These are phyloP conservation scores for Drosophila conformis DNA, from an alignment of 2,888 invertebrate genomes.

Conservation along the genomic window DNA sequence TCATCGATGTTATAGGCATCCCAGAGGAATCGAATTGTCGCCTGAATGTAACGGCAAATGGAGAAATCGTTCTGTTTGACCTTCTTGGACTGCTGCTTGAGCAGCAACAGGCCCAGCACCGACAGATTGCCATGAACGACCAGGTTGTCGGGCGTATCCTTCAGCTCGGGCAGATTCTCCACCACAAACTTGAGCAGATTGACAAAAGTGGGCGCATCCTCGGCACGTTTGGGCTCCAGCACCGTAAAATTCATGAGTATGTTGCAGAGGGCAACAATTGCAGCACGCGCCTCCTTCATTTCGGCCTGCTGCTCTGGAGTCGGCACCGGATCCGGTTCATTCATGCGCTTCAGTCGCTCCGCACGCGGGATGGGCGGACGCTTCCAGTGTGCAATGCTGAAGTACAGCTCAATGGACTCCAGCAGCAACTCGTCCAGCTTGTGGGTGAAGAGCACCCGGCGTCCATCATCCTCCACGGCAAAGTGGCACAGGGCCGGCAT, in stretches of 20 bases:
- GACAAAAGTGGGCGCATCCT: slow-evolving; percentile 91
- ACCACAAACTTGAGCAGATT: slow-evolving; percentile 94
- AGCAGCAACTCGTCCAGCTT: slow-evolving; percentile 93
- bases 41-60: slow-evolving; percentile 94
- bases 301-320: slow-evolving; percentile 91
- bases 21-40: slow-evolving; percentile 96
- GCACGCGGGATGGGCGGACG: slow-evolving; percentile 92
- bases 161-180: slow-evolving; percentile 93
- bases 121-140: slow-evolving; percentile 94
- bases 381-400: slow-evolving; percentile 94
- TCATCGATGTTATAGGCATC: slow-evolving; percentile 96
- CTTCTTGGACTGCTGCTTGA: slow-evolving; percentile 93
- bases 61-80: slow-evolving; percentile 95
- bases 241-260: slow-evolving; percentile 97
- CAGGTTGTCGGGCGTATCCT: slow-evolving; percentile 92
- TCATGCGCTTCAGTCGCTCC: slow-evolving; percentile 90
- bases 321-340: slow-evolving; percentile 91
- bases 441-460: slow-evolving; percentile 91
- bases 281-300: slow-evolving; percentile 93
- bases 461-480: slow-evolving; percentile 94
- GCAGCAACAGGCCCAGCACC: slow-evolving; percentile 91
- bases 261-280: slow-evolving; percentile 95
- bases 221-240: slow-evolving; percentile 93
- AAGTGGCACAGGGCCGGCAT: slow-evolving; percentile 96
- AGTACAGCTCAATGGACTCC: slow-evolving; percentile 92